Percentiles rank a stretch among this genome's conserved stretches.
These are phyloP conservation scores for Apeltes quadracus DNA, from an alignment of 2,113 vertebrate species.

Conservation along the genomic window DNA sequence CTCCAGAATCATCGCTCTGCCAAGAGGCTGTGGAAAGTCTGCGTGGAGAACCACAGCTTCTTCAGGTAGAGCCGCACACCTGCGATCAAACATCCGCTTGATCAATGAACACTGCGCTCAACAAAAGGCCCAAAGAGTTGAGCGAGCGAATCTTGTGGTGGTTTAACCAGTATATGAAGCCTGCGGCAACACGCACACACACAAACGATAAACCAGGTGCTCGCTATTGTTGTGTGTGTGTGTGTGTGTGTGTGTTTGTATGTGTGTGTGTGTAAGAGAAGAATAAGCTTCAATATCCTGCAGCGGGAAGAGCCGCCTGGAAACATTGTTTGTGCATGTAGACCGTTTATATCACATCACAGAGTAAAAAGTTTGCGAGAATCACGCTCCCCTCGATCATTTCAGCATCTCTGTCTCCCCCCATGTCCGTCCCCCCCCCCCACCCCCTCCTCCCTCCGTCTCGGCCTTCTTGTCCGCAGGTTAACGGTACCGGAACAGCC, in stretches of 20 bases:
- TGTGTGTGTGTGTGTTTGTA: conserved; percentile 6
- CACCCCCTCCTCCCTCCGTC: neutral
- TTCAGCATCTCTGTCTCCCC: neutral
- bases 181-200: conserved; percentile 1
- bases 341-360: neutral
- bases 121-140: neutral
- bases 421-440: neutral
- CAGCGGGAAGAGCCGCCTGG: conserved; percentile 23
- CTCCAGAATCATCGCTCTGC: conserved; percentile 94
- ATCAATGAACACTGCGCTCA: neutral
- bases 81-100: neutral
- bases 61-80: conserved; percentile 87
- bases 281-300: conserved; percentile 69
- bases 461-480: conserved; percentile 35
- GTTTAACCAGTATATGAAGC: conserved; percentile 8
- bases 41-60: conserved; percentile 98
- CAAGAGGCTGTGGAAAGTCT: conserved; percentile 97
- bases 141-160: conserved; percentile 15
- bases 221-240: conserved; percentile 1
- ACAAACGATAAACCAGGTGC: conserved; percentile 21
- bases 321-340: conserved; percentile 23
- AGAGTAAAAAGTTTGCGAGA: neutral
- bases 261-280: conserved; percentile 1
- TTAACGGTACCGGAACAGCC: conserved; percentile 72
- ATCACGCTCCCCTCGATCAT: neutral